Conservation (phyloP, 2,797 vertebrate genomes). For the Amblyopsis hoosieri region DNA sequence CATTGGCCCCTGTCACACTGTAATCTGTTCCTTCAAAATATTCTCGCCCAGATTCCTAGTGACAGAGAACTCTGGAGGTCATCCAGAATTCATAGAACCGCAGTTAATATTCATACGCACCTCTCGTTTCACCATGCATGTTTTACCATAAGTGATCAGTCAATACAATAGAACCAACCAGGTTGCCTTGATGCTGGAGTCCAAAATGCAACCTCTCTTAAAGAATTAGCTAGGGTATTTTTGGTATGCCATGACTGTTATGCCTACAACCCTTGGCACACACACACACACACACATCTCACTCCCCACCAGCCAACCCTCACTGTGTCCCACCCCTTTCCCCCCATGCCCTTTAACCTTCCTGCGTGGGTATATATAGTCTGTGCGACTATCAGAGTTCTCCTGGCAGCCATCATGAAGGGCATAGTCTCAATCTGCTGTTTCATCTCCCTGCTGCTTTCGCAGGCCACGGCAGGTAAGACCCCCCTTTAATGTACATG, state of each 20-base stretch:
- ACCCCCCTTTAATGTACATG: neutral
- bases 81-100: too few relatives aligned
- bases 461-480: slow-evolving; percentile 89
- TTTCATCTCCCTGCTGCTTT: slow-evolving; percentile 86
- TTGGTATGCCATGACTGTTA: slow-evolving; percentile 51
- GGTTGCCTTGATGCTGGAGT: slow-evolving; percentile 23
- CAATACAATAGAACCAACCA: neutral
- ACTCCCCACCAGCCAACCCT: slow-evolving; percentile 53
- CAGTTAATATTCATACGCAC: too few relatives aligned
- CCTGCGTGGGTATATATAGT: slow-evolving; percentile 86
- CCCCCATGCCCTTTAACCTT: slow-evolving; percentile 80
- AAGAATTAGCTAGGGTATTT: slow-evolving; percentile 61
- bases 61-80: too few relatives aligned
- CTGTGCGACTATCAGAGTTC: slow-evolving; percentile 78
- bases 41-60: too few relatives aligned
- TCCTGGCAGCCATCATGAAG: slow-evolving; percentile 98
- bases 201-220: slow-evolving; percentile 41
- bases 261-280: slow-evolving; percentile 47
- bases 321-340: slow-evolving; percentile 55
- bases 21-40: too few relatives aligned
- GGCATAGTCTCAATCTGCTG: slow-evolving; percentile 87
- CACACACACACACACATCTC: slow-evolving; percentile 10
- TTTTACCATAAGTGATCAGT: slow-evolving; percentile 1
- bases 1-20: too few relatives aligned
- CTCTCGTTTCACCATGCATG: neutral